Evolutionary conservation across 2,888 invertebrate genomes (phyloP).

Genomic region (Eulithis prunata): DNA sequence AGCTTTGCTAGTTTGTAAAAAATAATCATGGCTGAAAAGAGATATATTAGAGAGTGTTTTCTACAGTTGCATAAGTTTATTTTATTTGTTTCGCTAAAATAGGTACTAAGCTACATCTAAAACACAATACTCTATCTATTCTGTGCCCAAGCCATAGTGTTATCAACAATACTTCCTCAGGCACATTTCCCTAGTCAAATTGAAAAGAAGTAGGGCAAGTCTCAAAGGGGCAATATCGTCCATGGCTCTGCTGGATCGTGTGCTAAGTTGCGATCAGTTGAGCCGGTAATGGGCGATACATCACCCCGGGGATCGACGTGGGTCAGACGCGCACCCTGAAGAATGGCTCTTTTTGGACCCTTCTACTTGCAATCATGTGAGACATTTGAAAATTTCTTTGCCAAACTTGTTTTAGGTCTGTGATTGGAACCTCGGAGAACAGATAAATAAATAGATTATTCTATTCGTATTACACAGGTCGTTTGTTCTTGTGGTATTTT

Average conservation of each 20-base stretch:
- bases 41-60: no score
- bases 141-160: no score
- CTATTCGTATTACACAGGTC: no score
- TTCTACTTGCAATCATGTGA: slow-evolving; percentile 10
- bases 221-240: slow-evolving; percentile 5
- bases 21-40: no score
- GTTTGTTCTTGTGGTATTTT: no score
- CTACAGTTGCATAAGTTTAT: no score
- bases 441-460: no score
- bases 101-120: no score
- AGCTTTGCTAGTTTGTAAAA: no score
- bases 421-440: not conserved
- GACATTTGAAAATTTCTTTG: slow-evolving; percentile 3
- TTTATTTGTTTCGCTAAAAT: no score
- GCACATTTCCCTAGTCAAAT: not conserved
- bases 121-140: no score
- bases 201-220: slow-evolving; percentile 13
- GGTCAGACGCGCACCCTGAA: slow-evolving; percentile 21
- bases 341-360: not conserved
- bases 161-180: not conserved
- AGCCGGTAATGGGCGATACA: slow-evolving; percentile 49
- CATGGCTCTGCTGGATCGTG: slow-evolving; percentile 42
- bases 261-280: slow-evolving; percentile 47
- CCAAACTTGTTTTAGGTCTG: not conserved
- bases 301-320: slow-evolving; percentile 40